These are phyloP conservation scores for Carassius carassius DNA, from an alignment of 2,113 vertebrate genomes.

Conservation along the genomic window DNA sequence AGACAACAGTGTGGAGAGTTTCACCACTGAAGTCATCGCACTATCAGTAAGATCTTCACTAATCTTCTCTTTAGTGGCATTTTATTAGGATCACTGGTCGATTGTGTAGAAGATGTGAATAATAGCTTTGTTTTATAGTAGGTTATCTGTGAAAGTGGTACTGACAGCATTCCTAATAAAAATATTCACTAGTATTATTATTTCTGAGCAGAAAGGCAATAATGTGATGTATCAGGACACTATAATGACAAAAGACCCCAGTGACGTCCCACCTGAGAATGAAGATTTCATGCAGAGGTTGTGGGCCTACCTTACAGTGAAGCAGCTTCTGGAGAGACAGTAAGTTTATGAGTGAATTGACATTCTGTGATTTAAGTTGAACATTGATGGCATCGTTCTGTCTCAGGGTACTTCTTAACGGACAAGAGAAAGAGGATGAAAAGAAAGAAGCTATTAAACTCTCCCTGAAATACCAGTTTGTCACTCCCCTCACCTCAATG, in stretches of 20 bases:
- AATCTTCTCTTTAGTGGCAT: neutral
- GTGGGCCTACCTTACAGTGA: conserved; percentile 94
- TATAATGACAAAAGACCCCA: neutral
- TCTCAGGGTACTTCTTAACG: conserved; percentile 75
- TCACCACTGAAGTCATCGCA: conserved; percentile 73
- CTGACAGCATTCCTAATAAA: neutral
- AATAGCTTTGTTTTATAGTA: neutral
- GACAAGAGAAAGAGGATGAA: conserved; percentile 78
- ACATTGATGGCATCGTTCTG: neutral
- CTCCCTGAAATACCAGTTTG: conserved; percentile 89
- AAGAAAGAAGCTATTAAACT: conserved; percentile 79
- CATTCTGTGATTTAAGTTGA: neutral
- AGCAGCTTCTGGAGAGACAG: conserved; percentile 90
- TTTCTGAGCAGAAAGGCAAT: conserved; percentile 65
- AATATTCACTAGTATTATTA: neutral
- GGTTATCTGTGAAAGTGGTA: neutral
- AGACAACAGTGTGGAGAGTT: conserved; percentile 71
- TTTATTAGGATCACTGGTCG: neutral
- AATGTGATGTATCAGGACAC: conserved; percentile 70
- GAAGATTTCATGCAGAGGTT: conserved; percentile 83
- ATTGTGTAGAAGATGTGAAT: neutral
- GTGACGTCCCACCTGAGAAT: conserved; percentile 65
- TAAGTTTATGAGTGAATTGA: conserved; percentile 64
- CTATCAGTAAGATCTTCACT: conserved; percentile 72
- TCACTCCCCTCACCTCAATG: conserved; percentile 73